Base-by-base conservation (phyloP, 2,113 vertebrate genomes). In the Ciconia boyciana region DNA sequence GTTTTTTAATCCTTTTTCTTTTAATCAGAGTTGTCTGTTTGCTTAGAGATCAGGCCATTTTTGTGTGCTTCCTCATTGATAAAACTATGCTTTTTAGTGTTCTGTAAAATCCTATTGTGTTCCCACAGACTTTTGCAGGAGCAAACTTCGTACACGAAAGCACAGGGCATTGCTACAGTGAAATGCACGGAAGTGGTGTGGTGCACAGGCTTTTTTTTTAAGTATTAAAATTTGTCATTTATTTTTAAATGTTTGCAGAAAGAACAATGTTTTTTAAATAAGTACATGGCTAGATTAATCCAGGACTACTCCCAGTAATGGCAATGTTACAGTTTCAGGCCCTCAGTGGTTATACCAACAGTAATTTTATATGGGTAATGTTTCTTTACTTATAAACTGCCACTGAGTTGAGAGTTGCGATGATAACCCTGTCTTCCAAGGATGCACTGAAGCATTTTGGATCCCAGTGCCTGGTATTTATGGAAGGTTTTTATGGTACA, bases 21-120 rank as follows among this genome's bases (percentile, higher is more conserved):
- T 96, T 96, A 94, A 96, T 90, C 93, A 69, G 91, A 83, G 70
- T 57, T 85, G 29, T 79, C 90, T 87, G 44, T 93, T 74, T 65
- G 51, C 72, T 96, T 49, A 79, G 66, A 83, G 84, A 94, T 95
- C 92, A 92, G 88, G 70, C 94, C 72, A 60, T 36, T 70, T 93
- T 65, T 70, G 7, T 32, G 61, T 57, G 36, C 71, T 97, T 77
- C 66, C 62, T 92, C 69, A 70, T 83, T 69, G 75, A 89, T 52
- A 93, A 93, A 91, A 75, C 34, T 19, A 10, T 14, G 9, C 69
- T 83, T 97, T 93, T 84, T 90, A 81, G 62, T 52, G 60, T 64
- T 74, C 41, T 77, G 78, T 64, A 74, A 92, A 94, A 89, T 70
- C 46, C 75, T 60, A 4, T 26, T 74, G 78, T 84, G 51, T 54